Base-by-base conservation (phyloP, 2,797 vertebrate genomes). In the Rhinogobio ventralis region DNA sequence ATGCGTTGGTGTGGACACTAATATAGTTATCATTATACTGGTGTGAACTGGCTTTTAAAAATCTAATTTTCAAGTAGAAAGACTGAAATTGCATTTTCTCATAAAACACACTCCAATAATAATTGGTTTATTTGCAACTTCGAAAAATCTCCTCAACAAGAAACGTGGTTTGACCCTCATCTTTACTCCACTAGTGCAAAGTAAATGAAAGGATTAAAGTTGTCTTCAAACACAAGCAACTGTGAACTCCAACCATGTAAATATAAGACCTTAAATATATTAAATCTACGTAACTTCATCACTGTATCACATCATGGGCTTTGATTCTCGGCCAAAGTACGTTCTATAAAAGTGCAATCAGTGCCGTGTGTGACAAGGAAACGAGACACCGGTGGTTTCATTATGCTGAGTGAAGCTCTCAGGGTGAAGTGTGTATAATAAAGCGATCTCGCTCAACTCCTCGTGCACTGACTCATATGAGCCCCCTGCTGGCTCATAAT, bases 401-500 rank as follows among this genome's bases (percentile, higher is more conserved):
- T 79, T 72, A 45, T 33, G 5, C 19, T 28, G 60, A 69, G 25
- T 64, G 75, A 45, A 36, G 42, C 69, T 62, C 80, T 85, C 72
- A 28, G 74, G 45, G 42, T 74, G 72, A 88, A 84, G 81, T 45
- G 78, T 19, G 30, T 82, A 30, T 72, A 28, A 69, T 71, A 79
- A 19, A 76, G 68, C 72, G 14, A 72, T 72, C 67, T 71, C 71
- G 25, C 45, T 17, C 49, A 19, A 19, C 49, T 15, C 17, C 51
- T 53, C 7, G 19, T 20, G 7, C 62, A 28, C 60, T 30, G 39
- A 46, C 73, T 82, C 73, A 60, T 11, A 62, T 42, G 73, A 71
- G 73, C 86, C 82, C 64, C 82, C 84, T 83, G 67, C 85, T 77
- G 82, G 79, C 25, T 71, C 46, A 53, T 82, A 84, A 87, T 88